These are phyloP conservation scores for Caenorhabditis plicata DNA, from an alignment of 2,888 invertebrate species.

Conservation along the genomic window DNA sequence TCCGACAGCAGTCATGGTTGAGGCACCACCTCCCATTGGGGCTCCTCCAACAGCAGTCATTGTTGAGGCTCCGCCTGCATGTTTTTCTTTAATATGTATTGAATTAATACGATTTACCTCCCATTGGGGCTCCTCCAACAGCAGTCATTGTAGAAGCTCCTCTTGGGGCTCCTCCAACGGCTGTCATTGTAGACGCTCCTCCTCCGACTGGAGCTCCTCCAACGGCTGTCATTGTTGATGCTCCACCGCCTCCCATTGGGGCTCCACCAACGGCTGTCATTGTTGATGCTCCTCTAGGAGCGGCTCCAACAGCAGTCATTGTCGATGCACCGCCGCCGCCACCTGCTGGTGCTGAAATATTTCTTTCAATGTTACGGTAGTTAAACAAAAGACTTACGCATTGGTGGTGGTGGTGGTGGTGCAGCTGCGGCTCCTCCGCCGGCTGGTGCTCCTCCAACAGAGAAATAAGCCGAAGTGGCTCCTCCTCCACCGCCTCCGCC, in stretches of 20 bases:
- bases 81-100: background rate
- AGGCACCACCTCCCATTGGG: conserved; percentile 8
- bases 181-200: conserved; percentile 42
- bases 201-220: conserved; percentile 20
- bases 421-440: background rate
- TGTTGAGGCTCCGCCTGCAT: conserved; percentile 13
- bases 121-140: conserved; percentile 30
- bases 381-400: background rate
- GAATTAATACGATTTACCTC: background rate
- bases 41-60: conserved; percentile 20
- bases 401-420: background rate
- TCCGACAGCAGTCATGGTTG: conserved; percentile 8
- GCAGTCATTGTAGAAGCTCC: conserved; percentile 51
- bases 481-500: conserved; percentile 6
- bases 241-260: conserved; percentile 18
- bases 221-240: conserved; percentile 19
- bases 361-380: background rate
- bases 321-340: conserved; percentile 32
- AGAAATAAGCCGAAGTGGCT: conserved; percentile 2
- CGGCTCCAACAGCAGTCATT: conserved; percentile 47
- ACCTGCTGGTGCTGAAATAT: background rate
- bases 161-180: conserved; percentile 31
- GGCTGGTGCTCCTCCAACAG: background rate
- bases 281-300: conserved; percentile 40
- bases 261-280: conserved; percentile 48